Base-by-base conservation (phyloP, 2,888 invertebrate genomes). In the Pyrocoelia pectoralis region DNA sequence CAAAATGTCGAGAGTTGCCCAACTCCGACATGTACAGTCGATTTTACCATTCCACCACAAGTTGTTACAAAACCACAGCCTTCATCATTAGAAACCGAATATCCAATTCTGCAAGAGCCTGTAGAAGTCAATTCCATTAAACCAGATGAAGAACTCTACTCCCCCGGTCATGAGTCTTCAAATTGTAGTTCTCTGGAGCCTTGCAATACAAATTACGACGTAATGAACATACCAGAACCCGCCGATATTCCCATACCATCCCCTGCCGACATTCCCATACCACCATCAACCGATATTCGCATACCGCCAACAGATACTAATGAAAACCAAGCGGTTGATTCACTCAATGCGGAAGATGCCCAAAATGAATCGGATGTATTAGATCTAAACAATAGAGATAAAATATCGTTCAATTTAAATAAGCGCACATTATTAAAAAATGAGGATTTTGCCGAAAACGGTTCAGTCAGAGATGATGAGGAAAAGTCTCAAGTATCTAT, bases 231-330 rank as follows among this genome's bases (percentile, higher is more conserved):
- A 3, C 46, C 17, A 4, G 46, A 46, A n/a, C 46, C 46, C 17
- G 17, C 1, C 8, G 18, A 15, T 5, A 43, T 43, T 12, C 15
- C 24, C 24, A 24, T 43, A 43, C 46, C n/a, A 18, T 3, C 8
- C 1, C 18, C 17, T 1, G 33, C n/a, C 10, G 4, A 24, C 6
- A 24, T 6, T 5, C 6, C 4, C 24, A n/a, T n/a, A 10, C n/a
- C n/a, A 2, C 33, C 33, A n/a, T 5, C 4, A 3, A 24, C 24
- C 24, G 24, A 24, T 5, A 24, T 3, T 24, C 4, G 8, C 8
- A 24, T 24, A 24, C 10, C 49, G 33, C 17, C 40, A 9, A 50
- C 48, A 50, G 56, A 49, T 38, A 40, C 50, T 10, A 49, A 56
- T n/a, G n/a, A n/a, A n/a, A n/a, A n/a, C n/a, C n/a, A n/a, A n/a